A percentile compares a stretch with the other conserved stretches of the same genome.
Evolutionary conservation across 2,113 vertebrate species (phyloP).

Genomic region (Puma concolor): DNA sequence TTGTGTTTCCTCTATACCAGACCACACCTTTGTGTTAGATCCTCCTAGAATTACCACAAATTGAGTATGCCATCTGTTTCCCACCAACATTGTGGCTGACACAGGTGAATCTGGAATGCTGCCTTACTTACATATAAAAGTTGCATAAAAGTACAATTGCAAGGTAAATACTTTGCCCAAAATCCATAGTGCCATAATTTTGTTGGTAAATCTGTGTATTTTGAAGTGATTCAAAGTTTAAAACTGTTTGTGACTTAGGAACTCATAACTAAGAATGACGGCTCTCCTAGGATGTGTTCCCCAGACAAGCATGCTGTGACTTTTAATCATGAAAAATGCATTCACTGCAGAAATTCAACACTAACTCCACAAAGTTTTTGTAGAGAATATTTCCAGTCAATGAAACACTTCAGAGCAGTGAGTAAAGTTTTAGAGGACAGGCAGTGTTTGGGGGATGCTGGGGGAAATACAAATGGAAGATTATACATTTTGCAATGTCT

Average conservation of each 20-base stretch:
- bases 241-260: slow-evolving; percentile 52
- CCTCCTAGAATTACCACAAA: not conserved
- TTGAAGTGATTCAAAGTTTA: slow-evolving; percentile 61
- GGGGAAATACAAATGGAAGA: not conserved
- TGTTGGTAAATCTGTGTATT: slow-evolving; percentile 32
- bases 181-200: not conserved
- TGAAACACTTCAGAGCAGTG: not conserved
- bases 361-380: slow-evolving; percentile 30
- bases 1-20: not conserved
- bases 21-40: not conserved
- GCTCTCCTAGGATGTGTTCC: slow-evolving; percentile 35
- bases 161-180: not conserved
- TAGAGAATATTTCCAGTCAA: slow-evolving; percentile 53
- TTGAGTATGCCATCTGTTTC: not conserved
- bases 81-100: not conserved
- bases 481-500: slow-evolving; percentile 15
- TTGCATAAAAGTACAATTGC: not conserved
- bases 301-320: slow-evolving; percentile 12
- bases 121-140: not conserved
- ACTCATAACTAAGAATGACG: slow-evolving; percentile 49
- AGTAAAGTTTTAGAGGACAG: slow-evolving; percentile 53
- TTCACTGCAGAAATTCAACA: slow-evolving; percentile 51
- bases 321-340: slow-evolving; percentile 63
- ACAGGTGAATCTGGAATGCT: not conserved
- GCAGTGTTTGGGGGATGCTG: not conserved